These are phyloP conservation scores for Erannis defoliaria DNA, from an alignment of 2,888 invertebrate species.

Conservation along the genomic window DNA sequence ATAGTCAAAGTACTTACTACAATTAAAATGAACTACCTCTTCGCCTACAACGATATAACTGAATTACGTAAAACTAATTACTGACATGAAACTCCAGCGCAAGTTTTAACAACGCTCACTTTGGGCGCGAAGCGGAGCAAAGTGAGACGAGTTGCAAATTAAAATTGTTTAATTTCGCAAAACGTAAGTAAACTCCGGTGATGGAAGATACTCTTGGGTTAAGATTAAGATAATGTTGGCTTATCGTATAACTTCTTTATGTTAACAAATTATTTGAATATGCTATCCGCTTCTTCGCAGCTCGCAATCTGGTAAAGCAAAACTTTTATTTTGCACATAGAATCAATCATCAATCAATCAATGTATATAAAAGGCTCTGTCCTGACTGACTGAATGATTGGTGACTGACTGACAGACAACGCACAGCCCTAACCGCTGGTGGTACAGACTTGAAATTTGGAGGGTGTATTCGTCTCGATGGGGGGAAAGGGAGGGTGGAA, in stretches of 20 bases:
- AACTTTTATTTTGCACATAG: neutral
- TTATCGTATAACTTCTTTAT: neutral
- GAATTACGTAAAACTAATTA: slow-evolving; percentile 75
- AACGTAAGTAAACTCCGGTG: slow-evolving; percentile 41
- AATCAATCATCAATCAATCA: too few species aligned
- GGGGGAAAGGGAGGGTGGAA: too few species aligned
- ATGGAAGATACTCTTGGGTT: slow-evolving; percentile 29
- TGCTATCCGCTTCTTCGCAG: neutral
- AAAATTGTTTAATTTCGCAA: slow-evolving; percentile 63
- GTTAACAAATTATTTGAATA: neutral
- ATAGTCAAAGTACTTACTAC: neutral
- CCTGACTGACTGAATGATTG: too few species aligned
- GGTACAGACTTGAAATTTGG: too few species aligned
- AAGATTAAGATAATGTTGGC: slow-evolving; percentile 5
- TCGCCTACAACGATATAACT: slow-evolving; percentile 59
- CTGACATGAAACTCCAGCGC: slow-evolving; percentile 69
- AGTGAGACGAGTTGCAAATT: slow-evolving; percentile 60
- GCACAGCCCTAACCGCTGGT: too few species aligned
- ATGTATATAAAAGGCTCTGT: too few species aligned
- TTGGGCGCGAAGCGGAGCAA: slow-evolving; percentile 36
- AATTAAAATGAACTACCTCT: slow-evolving; percentile 1
- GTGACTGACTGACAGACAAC: too few species aligned
- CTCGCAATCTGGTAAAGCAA: neutral
- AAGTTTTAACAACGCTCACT: slow-evolving; percentile 60
- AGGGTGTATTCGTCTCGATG: too few species aligned